These are phyloP conservation scores for Heliconius ismenius DNA, from an alignment of 2,888 invertebrate species.

Conservation along the genomic window DNA sequence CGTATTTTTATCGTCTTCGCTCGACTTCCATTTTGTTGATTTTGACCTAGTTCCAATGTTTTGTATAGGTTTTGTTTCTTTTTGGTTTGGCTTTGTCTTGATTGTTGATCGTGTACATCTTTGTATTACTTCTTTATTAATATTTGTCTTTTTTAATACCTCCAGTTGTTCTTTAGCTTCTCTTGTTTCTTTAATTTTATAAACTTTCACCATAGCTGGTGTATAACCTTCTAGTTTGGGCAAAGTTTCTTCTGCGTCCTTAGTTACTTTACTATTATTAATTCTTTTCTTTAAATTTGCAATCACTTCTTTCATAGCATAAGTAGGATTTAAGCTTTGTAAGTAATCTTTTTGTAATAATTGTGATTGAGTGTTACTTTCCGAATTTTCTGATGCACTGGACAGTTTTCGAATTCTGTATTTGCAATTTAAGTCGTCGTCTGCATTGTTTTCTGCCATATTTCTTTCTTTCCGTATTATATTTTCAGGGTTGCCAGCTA, in stretches of 20 bases:
- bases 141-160: constrained; percentile 52
- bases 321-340: constrained; percentile 83
- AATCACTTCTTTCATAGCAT: constrained; percentile 86
- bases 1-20: background rate
- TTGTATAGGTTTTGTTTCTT: constrained; percentile 27
- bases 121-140: constrained; percentile 48
- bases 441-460: constrained; percentile 58
- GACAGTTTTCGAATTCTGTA: constrained; percentile 75
- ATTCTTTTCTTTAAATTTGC: constrained; percentile 83
- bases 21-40: constrained; percentile 25
- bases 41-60: constrained; percentile 25
- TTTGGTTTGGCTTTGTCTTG: constrained; percentile 43
- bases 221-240: constrained; percentile 73
- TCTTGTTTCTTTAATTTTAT: constrained; percentile 73
- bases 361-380: constrained; percentile 64
- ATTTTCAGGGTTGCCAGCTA: constrained; percentile 84
- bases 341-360: constrained; percentile 75
- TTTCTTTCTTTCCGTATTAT: constrained; percentile 80
- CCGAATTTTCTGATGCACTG: constrained; percentile 63
- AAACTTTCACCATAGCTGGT: constrained; percentile 80
- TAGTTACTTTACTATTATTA: constrained; percentile 57
- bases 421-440: constrained; percentile 66
- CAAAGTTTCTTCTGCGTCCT: constrained; percentile 56
- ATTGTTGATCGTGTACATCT: constrained; percentile 62
- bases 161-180: constrained; percentile 68